These are phyloP conservation scores for Pectinophora gossypiella DNA, from an alignment of 1,140 invertebrate species.

Conservation along the genomic window DNA sequence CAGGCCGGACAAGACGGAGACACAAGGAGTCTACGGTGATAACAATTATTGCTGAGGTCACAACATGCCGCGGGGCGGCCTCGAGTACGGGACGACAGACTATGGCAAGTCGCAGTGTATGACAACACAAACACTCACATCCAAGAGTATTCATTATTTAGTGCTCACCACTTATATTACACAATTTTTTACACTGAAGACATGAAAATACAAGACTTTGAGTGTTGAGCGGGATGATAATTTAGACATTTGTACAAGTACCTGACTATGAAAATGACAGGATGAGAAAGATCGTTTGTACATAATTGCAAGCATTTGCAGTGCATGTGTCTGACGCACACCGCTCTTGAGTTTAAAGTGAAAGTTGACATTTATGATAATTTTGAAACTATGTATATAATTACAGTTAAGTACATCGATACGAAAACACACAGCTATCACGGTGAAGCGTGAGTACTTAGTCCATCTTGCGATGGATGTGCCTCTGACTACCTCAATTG, in stretches of 20 bases:
- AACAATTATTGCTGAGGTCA: conserved; percentile 66
- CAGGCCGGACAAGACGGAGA: conserved; percentile 44
- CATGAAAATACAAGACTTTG: conserved; percentile 3
- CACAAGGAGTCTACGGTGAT: conserved; percentile 35
- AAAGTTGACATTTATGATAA: too few relatives aligned
- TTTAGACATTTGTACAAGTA: conserved; percentile 14
- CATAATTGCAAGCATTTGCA: conserved; percentile 57
- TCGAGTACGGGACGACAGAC: background rate
- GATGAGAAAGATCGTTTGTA: conserved; percentile 45
- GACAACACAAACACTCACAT: conserved; percentile 16
- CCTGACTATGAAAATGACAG: conserved; percentile 45
- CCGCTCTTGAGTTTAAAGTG: too few relatives aligned
- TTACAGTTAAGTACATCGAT: conserved; percentile 40
- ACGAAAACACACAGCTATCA: conserved; percentile 28
- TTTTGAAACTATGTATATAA: too few relatives aligned
- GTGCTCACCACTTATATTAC: conserved; percentile 28
- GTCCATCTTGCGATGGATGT: too few relatives aligned
- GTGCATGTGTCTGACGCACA: conserved; percentile 26
- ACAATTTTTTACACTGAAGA: conserved; percentile 32
- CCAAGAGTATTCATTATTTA: conserved; percentile 22
- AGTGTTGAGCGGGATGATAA: conserved; percentile 11
- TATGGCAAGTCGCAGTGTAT: conserved; percentile 15
- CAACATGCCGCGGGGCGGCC: conserved; percentile 31
- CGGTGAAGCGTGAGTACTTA: too few relatives aligned
- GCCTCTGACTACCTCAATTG: too few relatives aligned